phyloP scores from a whole-genome alignment of 2,888 invertebrate species.

The Dasysyrphus tricinctus region DNA sequence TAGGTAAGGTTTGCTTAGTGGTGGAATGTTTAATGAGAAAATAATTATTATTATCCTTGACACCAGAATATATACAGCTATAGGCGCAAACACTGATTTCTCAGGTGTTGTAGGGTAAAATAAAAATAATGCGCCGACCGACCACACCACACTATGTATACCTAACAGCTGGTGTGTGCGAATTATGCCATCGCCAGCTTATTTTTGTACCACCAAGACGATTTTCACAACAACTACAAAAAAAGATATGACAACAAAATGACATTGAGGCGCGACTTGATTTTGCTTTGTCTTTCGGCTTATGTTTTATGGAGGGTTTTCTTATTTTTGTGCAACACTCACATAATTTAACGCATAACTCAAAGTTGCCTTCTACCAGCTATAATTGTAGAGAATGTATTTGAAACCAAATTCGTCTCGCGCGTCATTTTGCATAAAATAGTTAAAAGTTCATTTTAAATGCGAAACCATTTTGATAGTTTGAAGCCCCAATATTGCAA shows the following conservation, averaged over 20 bases:
- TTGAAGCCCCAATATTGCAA: conserved; percentile 10
- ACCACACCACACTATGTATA: not conserved
- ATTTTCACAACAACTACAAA: conserved; percentile 9
- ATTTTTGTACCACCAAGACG: conserved; percentile 51
- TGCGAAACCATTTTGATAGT: conserved; percentile 20
- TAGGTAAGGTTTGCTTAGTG: not conserved
- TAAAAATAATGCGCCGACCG: conserved; percentile 18
- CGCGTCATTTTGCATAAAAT: conserved; percentile 14
- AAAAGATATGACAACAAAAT: conserved; percentile 51
- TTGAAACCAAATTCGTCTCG: not conserved
- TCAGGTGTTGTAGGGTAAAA: conserved; percentile 58
- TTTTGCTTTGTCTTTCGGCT: conserved; percentile 24
- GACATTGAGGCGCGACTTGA: conserved; percentile 63
- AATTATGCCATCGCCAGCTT: conserved; percentile 62
- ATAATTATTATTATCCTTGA: conserved; percentile 69
- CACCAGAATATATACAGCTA: conserved; percentile 19
- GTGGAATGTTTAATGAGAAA: conserved; percentile 53
- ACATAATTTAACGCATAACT: conserved; percentile 15
- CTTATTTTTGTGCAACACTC: not conserved
- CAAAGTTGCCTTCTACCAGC: not conserved
- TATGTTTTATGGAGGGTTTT: conserved; percentile 19
- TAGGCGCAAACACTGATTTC: conserved; percentile 35
- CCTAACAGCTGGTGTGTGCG: conserved; percentile 30
- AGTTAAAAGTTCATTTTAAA: not conserved
- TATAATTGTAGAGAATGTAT: not conserved